phyloP scores from a whole-genome alignment of 2,888 invertebrate species.

The Hypsopygia costalis region DNA sequence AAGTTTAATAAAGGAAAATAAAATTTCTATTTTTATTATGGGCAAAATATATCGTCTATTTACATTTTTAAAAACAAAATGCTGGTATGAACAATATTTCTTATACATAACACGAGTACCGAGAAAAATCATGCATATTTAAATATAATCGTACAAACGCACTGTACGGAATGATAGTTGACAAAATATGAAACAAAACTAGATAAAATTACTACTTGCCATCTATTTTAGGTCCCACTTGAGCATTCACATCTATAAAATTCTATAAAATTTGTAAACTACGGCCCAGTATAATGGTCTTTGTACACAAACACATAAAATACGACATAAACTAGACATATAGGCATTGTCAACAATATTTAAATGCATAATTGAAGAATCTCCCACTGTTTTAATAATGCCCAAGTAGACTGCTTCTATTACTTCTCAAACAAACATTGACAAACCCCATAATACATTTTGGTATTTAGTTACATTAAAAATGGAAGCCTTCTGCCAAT shows the following conservation, averaged over 20 bases:
- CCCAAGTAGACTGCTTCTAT: not conserved
- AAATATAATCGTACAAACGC: constrained; percentile 42
- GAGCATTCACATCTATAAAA: not conserved
- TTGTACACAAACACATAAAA: too few relatives aligned
- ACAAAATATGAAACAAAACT: constrained; percentile 13
- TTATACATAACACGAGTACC: constrained; percentile 67
- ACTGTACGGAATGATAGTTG: constrained; percentile 52
- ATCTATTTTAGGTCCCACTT: constrained; percentile 3
- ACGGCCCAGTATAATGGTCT: too few relatives aligned
- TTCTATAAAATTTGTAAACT: too few relatives aligned
- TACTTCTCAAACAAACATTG: not conserved
- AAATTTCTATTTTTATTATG: constrained; percentile 45
- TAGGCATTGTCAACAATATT: not conserved
- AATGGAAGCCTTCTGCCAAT: not conserved
- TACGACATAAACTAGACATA: too few relatives aligned
- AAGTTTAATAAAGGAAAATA: constrained; percentile 36
- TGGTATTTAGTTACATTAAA: constrained; percentile 1
- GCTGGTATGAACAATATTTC: constrained; percentile 73
- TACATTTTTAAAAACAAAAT: constrained; percentile 73
- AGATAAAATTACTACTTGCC: constrained; percentile 1
- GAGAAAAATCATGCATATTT: constrained; percentile 48
- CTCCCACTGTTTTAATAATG: not conserved
- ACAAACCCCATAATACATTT: not conserved
- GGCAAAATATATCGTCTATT: constrained; percentile 79
- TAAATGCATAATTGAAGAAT: not conserved